Percentiles rank a stretch among this genome's conserved stretches.
Conservation (phyloP, 37 sponge, comb jelly and placozoan genomes). For the Theonella swinhoei region DNA sequence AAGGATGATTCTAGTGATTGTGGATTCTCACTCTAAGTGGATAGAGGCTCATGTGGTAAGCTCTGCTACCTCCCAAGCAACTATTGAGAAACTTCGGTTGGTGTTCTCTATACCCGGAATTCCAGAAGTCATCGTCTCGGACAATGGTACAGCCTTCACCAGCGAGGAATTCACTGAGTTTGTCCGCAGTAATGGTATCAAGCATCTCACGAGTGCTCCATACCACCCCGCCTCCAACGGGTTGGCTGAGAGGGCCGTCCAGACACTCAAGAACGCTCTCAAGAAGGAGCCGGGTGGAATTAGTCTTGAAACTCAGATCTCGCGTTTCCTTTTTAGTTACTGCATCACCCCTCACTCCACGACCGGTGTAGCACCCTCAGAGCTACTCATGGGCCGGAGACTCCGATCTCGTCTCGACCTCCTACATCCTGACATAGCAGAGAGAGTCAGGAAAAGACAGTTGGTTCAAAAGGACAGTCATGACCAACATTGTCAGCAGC, state of each 20-base stretch:
- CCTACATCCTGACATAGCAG: not conserved
- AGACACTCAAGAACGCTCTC: constrained; percentile 4
- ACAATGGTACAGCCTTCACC: constrained; percentile 18
- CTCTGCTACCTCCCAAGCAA: not conserved
- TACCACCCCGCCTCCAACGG: constrained; percentile 33
- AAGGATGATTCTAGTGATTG: constrained; percentile 13
- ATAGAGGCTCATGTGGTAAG: not conserved
- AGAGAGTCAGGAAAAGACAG: not conserved
- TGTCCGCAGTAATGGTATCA: constrained; percentile 2
- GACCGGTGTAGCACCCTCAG: constrained; percentile 9
- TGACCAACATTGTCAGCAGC: not conserved
- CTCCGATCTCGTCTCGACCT: not conserved
- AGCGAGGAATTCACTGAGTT: constrained; percentile 1
- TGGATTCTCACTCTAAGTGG: constrained; percentile 32
- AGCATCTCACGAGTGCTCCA: constrained; percentile 10
- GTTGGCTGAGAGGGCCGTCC: constrained; percentile 17
- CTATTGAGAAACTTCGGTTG: constrained; percentile 6
- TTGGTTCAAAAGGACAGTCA: not conserved
- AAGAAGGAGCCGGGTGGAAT: not conserved
- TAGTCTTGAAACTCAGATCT: not conserved
- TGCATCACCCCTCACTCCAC: constrained; percentile 7
- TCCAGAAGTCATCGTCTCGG: constrained; percentile 12
- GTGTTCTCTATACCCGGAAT: not conserved
- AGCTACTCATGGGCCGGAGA: not conserved
- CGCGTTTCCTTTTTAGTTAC: not conserved